A percentile compares a stretch with the other conserved stretches of the same genome.
Conservation (phyloP, 2,797 vertebrate species). For the Megaceryle alcyon region DNA sequence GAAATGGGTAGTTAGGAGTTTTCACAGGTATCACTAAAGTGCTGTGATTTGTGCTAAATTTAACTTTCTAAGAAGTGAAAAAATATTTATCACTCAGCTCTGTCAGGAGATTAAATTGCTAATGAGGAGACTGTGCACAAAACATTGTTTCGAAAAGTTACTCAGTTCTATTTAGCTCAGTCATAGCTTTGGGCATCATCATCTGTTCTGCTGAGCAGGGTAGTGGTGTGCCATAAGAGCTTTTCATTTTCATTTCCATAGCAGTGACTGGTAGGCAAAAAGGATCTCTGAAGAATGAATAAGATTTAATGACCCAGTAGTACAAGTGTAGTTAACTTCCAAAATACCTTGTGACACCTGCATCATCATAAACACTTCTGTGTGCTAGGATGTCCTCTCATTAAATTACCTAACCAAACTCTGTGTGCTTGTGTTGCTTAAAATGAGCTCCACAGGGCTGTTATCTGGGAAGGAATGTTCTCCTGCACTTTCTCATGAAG, state of each 20-base stretch:
- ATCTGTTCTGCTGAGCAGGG: slow-evolving; percentile 4
- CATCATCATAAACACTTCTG: background rate
- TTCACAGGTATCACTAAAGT: background rate
- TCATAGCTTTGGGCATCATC: slow-evolving; percentile 30
- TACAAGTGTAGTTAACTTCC: background rate
- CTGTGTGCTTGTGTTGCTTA: background rate
- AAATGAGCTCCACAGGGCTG: background rate
- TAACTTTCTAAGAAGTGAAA: slow-evolving; percentile 2
- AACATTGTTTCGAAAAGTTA: slow-evolving; percentile 1
- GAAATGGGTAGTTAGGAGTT: background rate
- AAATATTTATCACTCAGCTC: background rate
- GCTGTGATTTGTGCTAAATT: slow-evolving; percentile 1
- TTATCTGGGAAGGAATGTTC: background rate
- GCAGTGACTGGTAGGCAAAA: background rate
- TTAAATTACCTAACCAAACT: background rate
- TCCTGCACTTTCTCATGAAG: background rate
- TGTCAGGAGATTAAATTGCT: background rate
- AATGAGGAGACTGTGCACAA: background rate
- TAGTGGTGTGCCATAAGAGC: background rate
- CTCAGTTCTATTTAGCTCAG: slow-evolving; percentile 14
- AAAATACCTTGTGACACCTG: background rate
- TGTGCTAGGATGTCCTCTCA: background rate
- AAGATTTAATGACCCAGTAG: background rate
- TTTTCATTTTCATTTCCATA: background rate
- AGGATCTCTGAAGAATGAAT: background rate